Evolutionary conservation across 2,797 vertebrate genomes (phyloP), one percentile per base, ranked within the genome.

Genomic region (Rallus crepitans): DNA sequence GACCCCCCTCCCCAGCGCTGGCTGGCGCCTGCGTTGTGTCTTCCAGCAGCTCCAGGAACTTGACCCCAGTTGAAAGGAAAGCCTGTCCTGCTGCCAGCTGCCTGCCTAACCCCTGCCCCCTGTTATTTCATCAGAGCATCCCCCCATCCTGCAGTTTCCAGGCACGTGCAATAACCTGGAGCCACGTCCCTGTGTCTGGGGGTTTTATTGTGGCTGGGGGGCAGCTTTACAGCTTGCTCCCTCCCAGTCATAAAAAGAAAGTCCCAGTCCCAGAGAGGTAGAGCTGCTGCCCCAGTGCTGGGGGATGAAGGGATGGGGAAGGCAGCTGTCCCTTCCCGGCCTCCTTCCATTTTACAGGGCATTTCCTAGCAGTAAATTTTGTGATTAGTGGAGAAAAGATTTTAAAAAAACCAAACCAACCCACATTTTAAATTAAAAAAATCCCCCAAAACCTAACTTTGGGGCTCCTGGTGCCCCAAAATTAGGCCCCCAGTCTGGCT

Each of bases 1-100:
- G 68, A 73, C 40, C 40, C 37, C 37, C 39, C 39, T 40, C 39
- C 90, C 76, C 10, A 2, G 82, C 57, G 42, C 85, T 53, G 81
- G 25, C 86, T 4, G 0, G 79, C 12, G 94, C 96, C 97, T 98
- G 98, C 7, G 2, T 92, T 97, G 69, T 97, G 96, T 98, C 98
- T 97, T 93, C 89, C 65, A 70, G 94, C 97, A 98, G 93, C 97
- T 97, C 79, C 2, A 9, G 80, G 96, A 97, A 96, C 96, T 91
- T 98, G 98, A 98, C 97, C 97, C 95, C 60, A 4, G 94, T 92
- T 94, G 91, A 97, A 97, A 98, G 94, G 79, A 91, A 96, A 95
- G 76, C 61, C 84, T 71, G 33, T 75, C 85, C 65, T 10, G 7
- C 95, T 97, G 96, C 96, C 52, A 89, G 78, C 96, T 90, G 96